These are phyloP conservation scores for Cathartes aura DNA, from an alignment of 2,113 vertebrate species.

Conservation along the genomic window DNA sequence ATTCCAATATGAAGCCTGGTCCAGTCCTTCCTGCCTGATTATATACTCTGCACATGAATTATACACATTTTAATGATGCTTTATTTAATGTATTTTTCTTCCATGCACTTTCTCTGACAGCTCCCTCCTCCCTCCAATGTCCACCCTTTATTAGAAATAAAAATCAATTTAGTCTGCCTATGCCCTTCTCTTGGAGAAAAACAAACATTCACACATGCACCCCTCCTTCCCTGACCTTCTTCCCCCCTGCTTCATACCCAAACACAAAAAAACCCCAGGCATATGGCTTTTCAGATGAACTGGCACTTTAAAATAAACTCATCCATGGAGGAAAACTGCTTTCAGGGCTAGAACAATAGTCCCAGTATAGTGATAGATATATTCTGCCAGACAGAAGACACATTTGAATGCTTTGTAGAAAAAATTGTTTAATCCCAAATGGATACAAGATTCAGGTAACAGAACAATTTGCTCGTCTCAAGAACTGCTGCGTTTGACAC, in stretches of 20 bases:
- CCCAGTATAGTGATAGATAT: not conserved
- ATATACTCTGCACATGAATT: not conserved
- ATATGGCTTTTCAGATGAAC: conserved; percentile 59
- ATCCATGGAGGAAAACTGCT: conserved; percentile 31
- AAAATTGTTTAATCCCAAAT: conserved; percentile 38
- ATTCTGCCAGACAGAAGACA: conserved; percentile 43
- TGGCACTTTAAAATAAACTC: conserved; percentile 57
- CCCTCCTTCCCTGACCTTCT: not conserved
- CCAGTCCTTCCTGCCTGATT: not conserved
- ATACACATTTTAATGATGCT: not conserved
- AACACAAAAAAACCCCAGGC: not conserved
- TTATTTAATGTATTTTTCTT: conserved; percentile 38
- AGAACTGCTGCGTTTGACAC: not conserved
- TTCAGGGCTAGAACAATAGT: conserved; percentile 53
- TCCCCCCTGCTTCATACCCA: not conserved
- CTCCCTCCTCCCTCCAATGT: not conserved
- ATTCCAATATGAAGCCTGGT: not conserved
- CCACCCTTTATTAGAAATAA: conserved; percentile 26
- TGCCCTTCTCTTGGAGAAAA: not conserved
- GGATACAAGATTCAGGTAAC: not conserved
- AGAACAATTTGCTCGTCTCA: conserved; percentile 2
- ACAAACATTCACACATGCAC: not conserved
- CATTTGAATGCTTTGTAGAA: conserved; percentile 38
- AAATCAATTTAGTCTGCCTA: conserved; percentile 51
- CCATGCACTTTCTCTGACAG: not conserved